Conservation (phyloP, 2,888 invertebrate genomes). For the Torymus auratus region DNA sequence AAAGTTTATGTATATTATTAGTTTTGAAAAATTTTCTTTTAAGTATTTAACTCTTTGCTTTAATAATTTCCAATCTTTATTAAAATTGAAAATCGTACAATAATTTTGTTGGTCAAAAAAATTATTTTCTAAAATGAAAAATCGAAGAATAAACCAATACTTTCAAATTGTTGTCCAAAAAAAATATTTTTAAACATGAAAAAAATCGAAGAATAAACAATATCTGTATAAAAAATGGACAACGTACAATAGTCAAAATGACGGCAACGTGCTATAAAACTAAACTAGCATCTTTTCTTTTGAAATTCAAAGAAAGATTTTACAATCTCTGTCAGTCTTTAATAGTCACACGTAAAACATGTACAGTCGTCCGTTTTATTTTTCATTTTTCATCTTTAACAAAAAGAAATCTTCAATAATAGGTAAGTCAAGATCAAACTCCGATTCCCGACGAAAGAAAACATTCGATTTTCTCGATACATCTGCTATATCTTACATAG, state of each 20-base stretch:
- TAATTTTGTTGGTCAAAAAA: constrained; percentile 41
- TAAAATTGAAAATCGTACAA: constrained; percentile 39
- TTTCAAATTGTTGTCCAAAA: too few species aligned
- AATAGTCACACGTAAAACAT: constrained; percentile 34
- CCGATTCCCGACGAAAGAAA: constrained; percentile 31
- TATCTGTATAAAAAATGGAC: constrained; percentile 29
- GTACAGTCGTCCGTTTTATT: constrained; percentile 16
- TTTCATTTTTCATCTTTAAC: not conserved
- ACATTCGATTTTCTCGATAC: constrained; percentile 25
- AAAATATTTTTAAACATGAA: constrained; percentile 26
- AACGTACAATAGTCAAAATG: constrained; percentile 30
- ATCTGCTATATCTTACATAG: constrained; percentile 41
- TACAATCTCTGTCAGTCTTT: constrained; percentile 48
- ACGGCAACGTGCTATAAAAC: constrained; percentile 35
- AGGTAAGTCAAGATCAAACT: constrained; percentile 2
- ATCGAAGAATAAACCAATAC: too few species aligned
- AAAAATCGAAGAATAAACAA: constrained; percentile 21
- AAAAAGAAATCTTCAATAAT: constrained; percentile 8
- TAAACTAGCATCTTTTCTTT: constrained; percentile 40
- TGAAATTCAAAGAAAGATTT: constrained; percentile 42
- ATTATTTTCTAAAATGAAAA: too few species aligned
- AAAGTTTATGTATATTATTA: constrained; percentile 73
- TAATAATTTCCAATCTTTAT: constrained; percentile 35
- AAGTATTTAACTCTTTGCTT: constrained; percentile 20
- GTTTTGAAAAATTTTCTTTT: constrained; percentile 60